These are phyloP conservation scores for Acrocephalus kingi DNA, from an alignment of 2,113 vertebrate genomes.

Conservation along the genomic window DNA sequence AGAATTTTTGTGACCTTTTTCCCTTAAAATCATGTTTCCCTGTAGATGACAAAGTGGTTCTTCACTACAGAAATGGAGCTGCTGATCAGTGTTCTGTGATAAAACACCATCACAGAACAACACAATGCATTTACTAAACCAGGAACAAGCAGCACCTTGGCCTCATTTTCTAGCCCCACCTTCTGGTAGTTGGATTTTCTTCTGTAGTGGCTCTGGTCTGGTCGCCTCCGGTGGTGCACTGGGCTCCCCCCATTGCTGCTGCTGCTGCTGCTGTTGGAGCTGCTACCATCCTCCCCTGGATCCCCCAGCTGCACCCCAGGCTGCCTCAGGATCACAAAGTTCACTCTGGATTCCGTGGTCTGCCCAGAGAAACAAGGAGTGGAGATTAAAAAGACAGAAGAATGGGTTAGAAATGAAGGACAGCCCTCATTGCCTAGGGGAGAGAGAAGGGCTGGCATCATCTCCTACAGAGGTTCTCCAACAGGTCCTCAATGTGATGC, in stretches of 20 bases:
- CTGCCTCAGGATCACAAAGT: slow-evolving; percentile 87
- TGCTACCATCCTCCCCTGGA: slow-evolving; percentile 75
- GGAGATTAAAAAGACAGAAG: neutral
- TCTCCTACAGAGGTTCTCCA: neutral
- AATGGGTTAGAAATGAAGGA: neutral
- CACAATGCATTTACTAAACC: neutral
- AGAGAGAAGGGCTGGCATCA: neutral
- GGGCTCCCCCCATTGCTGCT: slow-evolving; percentile 73
- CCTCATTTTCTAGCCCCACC: slow-evolving; percentile 44
- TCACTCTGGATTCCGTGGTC: slow-evolving; percentile 87
- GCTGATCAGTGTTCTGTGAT: neutral
- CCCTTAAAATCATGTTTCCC: neutral
- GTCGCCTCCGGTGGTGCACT: slow-evolving; percentile 63
- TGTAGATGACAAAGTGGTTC: neutral
- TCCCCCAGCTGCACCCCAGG: slow-evolving; percentile 55
- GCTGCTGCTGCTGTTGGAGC: slow-evolving; percentile 57
- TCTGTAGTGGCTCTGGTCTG: slow-evolving; percentile 79
- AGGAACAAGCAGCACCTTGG: neutral
- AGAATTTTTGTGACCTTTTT: neutral
- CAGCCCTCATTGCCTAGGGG: neutral
- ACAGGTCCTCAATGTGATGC: neutral
- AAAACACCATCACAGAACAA: neutral
- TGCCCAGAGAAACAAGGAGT: slow-evolving; percentile 31
- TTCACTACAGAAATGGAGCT: neutral
- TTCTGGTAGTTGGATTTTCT: slow-evolving; percentile 82